A percentile compares a stretch with the other conserved stretches of the same genome.
These are phyloP conservation scores for Microcebus tavaratra DNA, from an alignment of 2,113 vertebrate genomes.

Conservation along the genomic window DNA sequence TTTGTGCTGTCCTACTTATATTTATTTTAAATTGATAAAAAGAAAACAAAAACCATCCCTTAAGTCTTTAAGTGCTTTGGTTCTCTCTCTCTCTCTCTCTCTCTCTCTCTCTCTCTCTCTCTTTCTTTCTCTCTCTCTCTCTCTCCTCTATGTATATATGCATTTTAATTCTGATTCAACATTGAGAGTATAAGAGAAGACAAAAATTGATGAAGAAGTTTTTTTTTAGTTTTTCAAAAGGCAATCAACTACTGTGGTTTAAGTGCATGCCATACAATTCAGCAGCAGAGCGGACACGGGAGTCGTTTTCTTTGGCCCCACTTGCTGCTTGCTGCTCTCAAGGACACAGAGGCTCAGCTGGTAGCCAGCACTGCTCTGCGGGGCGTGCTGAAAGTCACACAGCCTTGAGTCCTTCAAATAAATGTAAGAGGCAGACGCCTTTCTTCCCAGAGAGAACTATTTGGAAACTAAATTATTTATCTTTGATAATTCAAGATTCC, in stretches of 20 bases:
- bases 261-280: not conserved
- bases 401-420: not conserved
- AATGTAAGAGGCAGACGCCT: not conserved
- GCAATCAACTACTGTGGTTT: not conserved
- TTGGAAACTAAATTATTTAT: constrained; percentile 41
- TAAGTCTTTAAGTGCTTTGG: not conserved
- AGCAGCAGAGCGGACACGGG: fast-evolving
- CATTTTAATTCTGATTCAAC: not conserved
- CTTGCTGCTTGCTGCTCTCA: not conserved
- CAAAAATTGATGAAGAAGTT: not conserved
- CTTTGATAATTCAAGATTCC: constrained; percentile 25
- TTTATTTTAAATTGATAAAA: not conserved
- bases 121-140: too few species aligned
- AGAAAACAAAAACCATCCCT: not conserved
- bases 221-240: not conserved
- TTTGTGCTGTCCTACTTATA: not conserved
- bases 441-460: not conserved
- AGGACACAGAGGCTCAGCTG: not conserved
- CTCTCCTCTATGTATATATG: too few species aligned
- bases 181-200: not conserved
- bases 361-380: not conserved
- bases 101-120: too few species aligned
- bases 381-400: not conserved
- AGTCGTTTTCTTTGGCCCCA: not conserved
- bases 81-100: too few species aligned